Evolutionary conservation across 1,140 invertebrate genomes (phyloP).

Genomic region (Drosophila pectinifera): DNA sequence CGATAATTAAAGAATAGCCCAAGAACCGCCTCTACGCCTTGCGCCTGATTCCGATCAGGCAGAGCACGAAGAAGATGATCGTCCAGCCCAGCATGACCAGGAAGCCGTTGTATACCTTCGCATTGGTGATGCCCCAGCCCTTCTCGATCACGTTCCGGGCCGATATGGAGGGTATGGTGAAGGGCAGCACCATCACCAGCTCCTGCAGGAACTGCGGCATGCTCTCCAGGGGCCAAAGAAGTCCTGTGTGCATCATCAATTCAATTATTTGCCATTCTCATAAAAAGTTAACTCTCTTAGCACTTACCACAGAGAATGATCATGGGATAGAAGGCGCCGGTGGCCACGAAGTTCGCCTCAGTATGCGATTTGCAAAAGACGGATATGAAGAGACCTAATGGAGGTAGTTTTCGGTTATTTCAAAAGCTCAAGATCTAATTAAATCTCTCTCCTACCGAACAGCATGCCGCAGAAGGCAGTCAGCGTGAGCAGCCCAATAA

Average conservation of each 20-base stretch:
- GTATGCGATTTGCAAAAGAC: conserved; percentile 91
- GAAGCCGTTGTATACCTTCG: conserved; percentile 87
- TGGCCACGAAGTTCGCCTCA: conserved; percentile 92
- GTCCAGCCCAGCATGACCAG: conserved; percentile 87
- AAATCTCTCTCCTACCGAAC: conserved; percentile 86
- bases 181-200: conserved; percentile 88
- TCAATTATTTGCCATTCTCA: background rate
- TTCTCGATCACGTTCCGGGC: conserved; percentile 88
- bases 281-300: background rate
- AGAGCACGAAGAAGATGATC: conserved; percentile 82
- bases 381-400: conserved; percentile 89
- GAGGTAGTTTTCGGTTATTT: background rate
- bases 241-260: conserved; percentile 86
- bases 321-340: conserved; percentile 95
- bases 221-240: conserved; percentile 96
- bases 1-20: conserved; percentile 38
- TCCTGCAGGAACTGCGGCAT: conserved; percentile 87
- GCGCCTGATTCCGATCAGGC: conserved; percentile 85
- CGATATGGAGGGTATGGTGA: conserved; percentile 88
- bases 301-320: conserved; percentile 92
- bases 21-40: conserved; percentile 68
- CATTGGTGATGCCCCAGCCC: conserved; percentile 86
- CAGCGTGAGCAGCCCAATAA: conserved; percentile 87
- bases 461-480: conserved; percentile 90
- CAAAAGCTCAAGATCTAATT: background rate